phyloP scores from a whole-genome alignment of 2,113 vertebrate genomes.

The mouse (Mus musculus) region GRCm39 chr2:136832001-136832500 shows the following conservation, averaged over 20 bases:
- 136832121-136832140: not conserved
- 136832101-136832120: not conserved
- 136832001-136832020: not conserved
- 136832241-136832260: not conserved
- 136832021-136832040: not conserved
- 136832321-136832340: slow-evolving; percentile 27
- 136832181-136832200: not conserved
- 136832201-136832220: not conserved
- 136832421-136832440: not conserved
- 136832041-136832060: not conserved
- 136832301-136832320: not conserved
- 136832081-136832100: not conserved
- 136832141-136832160: not conserved
- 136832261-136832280: slow-evolving; percentile 43
- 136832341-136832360: not conserved
- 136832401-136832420: slow-evolving; percentile 10
- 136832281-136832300: not conserved
- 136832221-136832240: not conserved
- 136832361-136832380: not conserved
- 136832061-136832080: not conserved
- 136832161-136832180: not conserved
- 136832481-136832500: not conserved
- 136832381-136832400: slow-evolving; percentile 14
- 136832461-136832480: not conserved
- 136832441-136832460: not conserved